Percentiles rank a stretch among this genome's conserved stretches.
phyloP scores from a whole-genome alignment of 2,888 invertebrate genomes.

The Deladenus siricidicola region DNA sequence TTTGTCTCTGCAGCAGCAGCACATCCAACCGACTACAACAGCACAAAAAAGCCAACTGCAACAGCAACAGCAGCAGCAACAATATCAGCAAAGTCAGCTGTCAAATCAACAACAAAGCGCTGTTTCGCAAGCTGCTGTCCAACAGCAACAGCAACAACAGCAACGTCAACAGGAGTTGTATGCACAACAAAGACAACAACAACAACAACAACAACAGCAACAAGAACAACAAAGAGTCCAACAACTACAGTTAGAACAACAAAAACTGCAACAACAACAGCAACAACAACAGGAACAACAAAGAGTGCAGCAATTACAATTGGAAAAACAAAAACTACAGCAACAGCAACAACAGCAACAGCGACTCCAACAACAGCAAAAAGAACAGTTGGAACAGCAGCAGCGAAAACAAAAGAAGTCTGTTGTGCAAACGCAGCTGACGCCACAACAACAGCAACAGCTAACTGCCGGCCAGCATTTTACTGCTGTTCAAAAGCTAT shows the following conservation, averaged over 20 bases:
- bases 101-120: neutral
- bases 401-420: neutral
- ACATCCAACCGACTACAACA: neutral
- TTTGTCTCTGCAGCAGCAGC: neutral
- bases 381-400: neutral
- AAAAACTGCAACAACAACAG: neutral
- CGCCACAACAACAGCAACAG: neutral
- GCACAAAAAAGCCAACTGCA: neutral
- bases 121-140: neutral
- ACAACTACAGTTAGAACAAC: conserved; percentile 4
- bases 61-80: conserved; percentile 3
- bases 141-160: neutral
- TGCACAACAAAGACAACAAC: conserved; percentile 4
- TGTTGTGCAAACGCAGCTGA: neutral
- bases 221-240: neutral
- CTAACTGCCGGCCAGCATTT: no score
- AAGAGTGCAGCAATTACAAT: neutral
- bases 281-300: neutral
- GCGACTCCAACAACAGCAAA: neutral
- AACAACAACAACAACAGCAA: neutral
- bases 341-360: neutral
- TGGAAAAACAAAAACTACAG: neutral
- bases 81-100: neutral
- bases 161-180: conserved; percentile 8
- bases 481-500: neutral